A percentile compares a stretch with the other conserved stretches of the same genome.
These are phyloP conservation scores for Siphlonurus alternatus DNA, from an alignment of 2,888 invertebrate species.

Conservation along the genomic window DNA sequence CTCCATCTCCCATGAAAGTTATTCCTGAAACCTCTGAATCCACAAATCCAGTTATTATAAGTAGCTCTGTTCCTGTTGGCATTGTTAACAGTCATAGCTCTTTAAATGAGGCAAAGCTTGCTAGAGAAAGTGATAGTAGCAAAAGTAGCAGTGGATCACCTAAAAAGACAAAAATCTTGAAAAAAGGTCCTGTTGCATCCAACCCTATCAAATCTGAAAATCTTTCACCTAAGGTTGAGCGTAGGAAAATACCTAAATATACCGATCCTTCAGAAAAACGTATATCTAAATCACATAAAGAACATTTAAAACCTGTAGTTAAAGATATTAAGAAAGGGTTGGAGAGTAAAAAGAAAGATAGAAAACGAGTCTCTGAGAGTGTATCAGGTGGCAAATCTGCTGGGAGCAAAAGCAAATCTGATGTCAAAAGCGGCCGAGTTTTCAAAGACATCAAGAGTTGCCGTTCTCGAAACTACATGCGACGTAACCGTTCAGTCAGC, in stretches of 20 bases:
- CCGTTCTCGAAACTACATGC: slow-evolving; percentile 39
- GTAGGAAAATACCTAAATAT: background rate
- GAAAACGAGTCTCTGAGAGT: background rate
- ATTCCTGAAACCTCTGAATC: too few species aligned
- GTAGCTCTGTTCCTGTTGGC: background rate
- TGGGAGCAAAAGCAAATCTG: background rate
- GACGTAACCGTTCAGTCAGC: slow-evolving; percentile 30
- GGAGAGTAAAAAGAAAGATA: background rate
- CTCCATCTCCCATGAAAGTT: background rate
- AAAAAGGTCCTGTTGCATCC: too few species aligned
- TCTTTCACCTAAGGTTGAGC: background rate
- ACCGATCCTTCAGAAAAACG: background rate
- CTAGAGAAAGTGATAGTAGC: background rate
- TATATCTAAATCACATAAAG: too few species aligned
- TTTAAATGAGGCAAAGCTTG: background rate
- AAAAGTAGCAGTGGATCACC: background rate
- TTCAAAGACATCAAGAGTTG: slow-evolving; percentile 23
- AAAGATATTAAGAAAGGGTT: background rate
- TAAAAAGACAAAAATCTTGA: too few species aligned
- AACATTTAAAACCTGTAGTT: too few species aligned
- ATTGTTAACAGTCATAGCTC: too few species aligned
- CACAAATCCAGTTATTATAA: too few species aligned
- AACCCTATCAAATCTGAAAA: background rate
- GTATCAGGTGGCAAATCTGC: background rate
- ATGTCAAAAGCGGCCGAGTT: slow-evolving; percentile 1